Evolutionary conservation across 2,113 vertebrate genomes (phyloP).

Genomic region (Prionailurus bengalensis): DNA sequence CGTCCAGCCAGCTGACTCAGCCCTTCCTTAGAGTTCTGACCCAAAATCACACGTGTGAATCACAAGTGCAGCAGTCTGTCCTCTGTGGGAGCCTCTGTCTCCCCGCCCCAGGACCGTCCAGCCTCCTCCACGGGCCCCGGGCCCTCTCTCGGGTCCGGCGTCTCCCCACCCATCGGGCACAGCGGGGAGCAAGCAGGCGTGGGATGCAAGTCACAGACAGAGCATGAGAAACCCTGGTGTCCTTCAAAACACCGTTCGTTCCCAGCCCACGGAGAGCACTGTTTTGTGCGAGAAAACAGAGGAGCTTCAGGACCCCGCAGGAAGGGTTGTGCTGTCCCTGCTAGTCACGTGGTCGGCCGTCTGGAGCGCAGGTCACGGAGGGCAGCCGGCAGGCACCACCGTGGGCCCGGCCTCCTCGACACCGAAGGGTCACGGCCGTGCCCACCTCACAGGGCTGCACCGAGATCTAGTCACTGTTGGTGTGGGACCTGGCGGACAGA

Average conservation of each 20-base stretch:
- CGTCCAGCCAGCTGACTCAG: background rate
- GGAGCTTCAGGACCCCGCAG: background rate
- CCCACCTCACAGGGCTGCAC: background rate
- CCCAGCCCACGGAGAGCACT: rapidly evolving
- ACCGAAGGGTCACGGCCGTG: too few relatives aligned
- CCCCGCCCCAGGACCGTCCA: background rate
- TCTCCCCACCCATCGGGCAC: background rate
- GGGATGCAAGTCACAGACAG: too few relatives aligned
- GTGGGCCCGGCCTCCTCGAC: too few relatives aligned
- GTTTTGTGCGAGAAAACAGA: too few relatives aligned
- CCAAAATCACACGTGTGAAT: background rate
- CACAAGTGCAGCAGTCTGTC: rapidly evolving
- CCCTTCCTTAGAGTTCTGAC: background rate
- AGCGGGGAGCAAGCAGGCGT: rapidly evolving
- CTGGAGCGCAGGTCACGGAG: background rate
- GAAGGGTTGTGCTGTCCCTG: background rate
- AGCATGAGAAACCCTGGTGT: rapidly evolving
- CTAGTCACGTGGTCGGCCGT: rapidly evolving
- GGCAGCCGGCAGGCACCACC: background rate
- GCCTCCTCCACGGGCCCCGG: background rate
- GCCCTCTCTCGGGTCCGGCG: background rate
- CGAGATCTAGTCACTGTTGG: rapidly evolving
- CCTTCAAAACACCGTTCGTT: background rate
- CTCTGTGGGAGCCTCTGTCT: background rate
- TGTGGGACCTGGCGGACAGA: background rate